A percentile compares a stretch with the other conserved stretches of the same genome.
Evolutionary conservation across 2,797 vertebrate species (phyloP).

Genomic region (Macropus fuliginosus): DNA sequence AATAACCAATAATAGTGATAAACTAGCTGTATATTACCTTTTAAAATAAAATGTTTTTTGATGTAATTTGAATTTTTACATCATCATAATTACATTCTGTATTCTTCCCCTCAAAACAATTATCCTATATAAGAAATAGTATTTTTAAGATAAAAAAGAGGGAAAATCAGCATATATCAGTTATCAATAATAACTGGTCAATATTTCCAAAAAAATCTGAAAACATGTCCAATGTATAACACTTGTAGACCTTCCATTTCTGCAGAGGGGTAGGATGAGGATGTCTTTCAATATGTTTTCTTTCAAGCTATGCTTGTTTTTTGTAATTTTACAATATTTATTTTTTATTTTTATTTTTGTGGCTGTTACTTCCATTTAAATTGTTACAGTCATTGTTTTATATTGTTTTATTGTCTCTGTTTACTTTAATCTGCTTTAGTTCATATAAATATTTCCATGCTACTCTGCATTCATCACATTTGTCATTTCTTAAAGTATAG

Average conservation of each 20-base stretch:
- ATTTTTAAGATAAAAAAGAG: neutral
- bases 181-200: neutral
- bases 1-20: neutral
- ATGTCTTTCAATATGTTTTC: neutral
- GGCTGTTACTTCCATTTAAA: neutral
- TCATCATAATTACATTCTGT: neutral
- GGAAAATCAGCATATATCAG: neutral
- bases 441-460: neutral
- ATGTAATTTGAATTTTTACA: neutral
- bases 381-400: neutral
- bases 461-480: neutral
- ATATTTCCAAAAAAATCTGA: neutral
- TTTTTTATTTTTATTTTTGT: neutral
- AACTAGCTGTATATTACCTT: neutral
- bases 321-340: neutral
- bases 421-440: neutral
- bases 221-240: neutral
- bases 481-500: neutral
- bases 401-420: neutral
- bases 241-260: neutral
- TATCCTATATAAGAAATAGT: neutral
- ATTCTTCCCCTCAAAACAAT: neutral
- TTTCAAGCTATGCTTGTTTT: neutral
- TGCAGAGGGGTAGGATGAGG: neutral
- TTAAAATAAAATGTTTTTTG: neutral